These are phyloP conservation scores for Holcopasites calliopsidis DNA, from an alignment of 1,140 invertebrate species.

Conservation along the genomic window DNA sequence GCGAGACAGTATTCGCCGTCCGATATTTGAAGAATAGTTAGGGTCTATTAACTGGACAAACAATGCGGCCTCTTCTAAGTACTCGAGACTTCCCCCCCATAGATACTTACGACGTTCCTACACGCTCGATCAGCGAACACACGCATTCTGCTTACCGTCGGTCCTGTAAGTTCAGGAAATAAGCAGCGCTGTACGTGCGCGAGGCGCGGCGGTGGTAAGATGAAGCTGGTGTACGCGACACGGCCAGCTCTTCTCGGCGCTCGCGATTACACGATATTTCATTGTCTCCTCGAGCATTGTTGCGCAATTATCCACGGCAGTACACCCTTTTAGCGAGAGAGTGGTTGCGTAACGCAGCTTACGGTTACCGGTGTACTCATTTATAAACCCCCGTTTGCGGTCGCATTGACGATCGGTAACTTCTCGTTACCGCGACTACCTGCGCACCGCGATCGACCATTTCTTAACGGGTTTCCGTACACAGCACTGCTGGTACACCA, in stretches of 20 bases:
- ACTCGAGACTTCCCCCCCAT: too few species aligned
- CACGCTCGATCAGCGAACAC: too few species aligned
- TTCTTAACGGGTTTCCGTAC: constrained; percentile 50
- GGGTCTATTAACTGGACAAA: neutral
- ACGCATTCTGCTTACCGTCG: neutral
- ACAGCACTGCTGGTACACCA: constrained; percentile 11
- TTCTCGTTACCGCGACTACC: constrained; percentile 66
- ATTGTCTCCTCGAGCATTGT: constrained; percentile 46
- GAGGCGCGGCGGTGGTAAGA: neutral
- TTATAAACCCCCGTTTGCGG: constrained; percentile 51
- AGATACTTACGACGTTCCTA: too few species aligned
- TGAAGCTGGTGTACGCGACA: constrained; percentile 11
- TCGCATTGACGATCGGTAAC: constrained; percentile 58
- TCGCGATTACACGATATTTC: constrained; percentile 55
- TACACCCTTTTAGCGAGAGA: constrained; percentile 38
- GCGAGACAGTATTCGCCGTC: too few species aligned
- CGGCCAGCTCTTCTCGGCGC: constrained; percentile 7
- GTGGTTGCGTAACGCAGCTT: constrained; percentile 35
- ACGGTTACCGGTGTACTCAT: constrained; percentile 42
- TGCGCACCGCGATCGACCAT: constrained; percentile 50
- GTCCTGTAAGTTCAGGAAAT: constrained; percentile 2
- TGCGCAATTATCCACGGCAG: constrained; percentile 53
- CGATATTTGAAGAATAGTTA: too few species aligned
- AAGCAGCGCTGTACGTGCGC: neutral
- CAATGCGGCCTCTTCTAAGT: too few species aligned